Conservation (phyloP, 2,113 vertebrate genomes). For the Gnathochromis pfefferi region DNA sequence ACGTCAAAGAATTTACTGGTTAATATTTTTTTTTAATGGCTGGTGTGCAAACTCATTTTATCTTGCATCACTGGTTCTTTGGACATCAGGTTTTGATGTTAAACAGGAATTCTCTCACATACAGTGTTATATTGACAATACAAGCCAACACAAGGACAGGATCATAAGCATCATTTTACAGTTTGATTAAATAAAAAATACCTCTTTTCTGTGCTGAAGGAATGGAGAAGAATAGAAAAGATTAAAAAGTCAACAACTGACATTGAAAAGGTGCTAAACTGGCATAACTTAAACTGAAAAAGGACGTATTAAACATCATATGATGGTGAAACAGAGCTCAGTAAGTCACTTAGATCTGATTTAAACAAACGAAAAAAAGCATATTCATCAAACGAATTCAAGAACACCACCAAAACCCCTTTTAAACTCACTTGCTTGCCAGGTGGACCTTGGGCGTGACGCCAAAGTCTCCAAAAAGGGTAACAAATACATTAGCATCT, state of each 20-base stretch:
- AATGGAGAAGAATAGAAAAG: constrained; percentile 74
- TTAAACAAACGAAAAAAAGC: neutral
- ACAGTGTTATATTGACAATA: constrained; percentile 62
- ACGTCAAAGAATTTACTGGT: neutral
- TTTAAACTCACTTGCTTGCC: constrained; percentile 90
- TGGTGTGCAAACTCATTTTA: neutral
- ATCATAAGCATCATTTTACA: constrained; percentile 25
- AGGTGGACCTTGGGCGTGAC: constrained; percentile 93
- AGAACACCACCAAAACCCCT: neutral
- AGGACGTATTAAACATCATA: neutral
- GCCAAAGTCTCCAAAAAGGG: constrained; percentile 90
- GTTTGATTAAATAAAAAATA: constrained; percentile 63
- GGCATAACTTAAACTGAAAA: neutral
- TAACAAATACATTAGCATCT: constrained; percentile 92
- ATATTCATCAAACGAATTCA: neutral
- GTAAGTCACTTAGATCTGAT: neutral
- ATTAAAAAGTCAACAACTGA: constrained; percentile 27
- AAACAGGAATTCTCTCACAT: constrained; percentile 75
- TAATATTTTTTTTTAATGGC: neutral
- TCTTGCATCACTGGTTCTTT: neutral
- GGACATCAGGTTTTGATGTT: constrained; percentile 13
- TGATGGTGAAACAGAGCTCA: neutral
- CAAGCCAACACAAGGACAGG: constrained; percentile 57
- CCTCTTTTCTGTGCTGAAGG: constrained; percentile 93
- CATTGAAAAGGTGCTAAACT: neutral